phyloP scores from a whole-genome alignment of 2,797 vertebrate species.

The Leuciscus waleckii region DNA sequence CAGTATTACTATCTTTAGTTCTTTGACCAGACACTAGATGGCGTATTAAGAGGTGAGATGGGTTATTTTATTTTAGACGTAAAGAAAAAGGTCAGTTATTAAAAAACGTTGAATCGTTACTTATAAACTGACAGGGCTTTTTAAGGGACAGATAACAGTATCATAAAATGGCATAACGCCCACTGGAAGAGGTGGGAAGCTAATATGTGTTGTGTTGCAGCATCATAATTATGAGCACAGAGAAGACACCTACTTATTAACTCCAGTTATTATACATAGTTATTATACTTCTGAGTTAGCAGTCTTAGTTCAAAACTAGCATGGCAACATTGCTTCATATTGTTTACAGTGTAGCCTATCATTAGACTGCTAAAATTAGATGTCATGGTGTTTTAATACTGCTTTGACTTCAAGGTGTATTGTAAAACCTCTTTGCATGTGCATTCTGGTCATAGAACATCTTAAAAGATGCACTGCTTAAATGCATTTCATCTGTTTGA shows the following conservation, averaged over 20 bases:
- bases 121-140: neutral
- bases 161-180: constrained; percentile 10
- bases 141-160: neutral
- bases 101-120: neutral
- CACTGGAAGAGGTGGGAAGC: constrained; percentile 12
- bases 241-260: constrained; percentile 46
- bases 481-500: neutral
- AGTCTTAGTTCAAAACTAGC: neutral
- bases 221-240: constrained; percentile 33
- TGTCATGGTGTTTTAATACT: neutral
- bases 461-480: neutral
- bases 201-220: neutral
- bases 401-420: neutral
- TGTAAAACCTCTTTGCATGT: neutral
- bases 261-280: neutral
- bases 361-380: constrained; percentile 18
- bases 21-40: constrained; percentile 29
- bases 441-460: neutral
- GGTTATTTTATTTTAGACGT: neutral
- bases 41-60: neutral
- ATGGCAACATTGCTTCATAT: neutral
- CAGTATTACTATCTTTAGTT: constrained; percentile 12
- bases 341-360: constrained; percentile 1
- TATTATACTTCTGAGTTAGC: constrained; percentile 23
- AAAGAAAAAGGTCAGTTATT: neutral